phyloP scores from a whole-genome alignment of 1,140 invertebrate species.

The Drosophila truncata region DNA sequence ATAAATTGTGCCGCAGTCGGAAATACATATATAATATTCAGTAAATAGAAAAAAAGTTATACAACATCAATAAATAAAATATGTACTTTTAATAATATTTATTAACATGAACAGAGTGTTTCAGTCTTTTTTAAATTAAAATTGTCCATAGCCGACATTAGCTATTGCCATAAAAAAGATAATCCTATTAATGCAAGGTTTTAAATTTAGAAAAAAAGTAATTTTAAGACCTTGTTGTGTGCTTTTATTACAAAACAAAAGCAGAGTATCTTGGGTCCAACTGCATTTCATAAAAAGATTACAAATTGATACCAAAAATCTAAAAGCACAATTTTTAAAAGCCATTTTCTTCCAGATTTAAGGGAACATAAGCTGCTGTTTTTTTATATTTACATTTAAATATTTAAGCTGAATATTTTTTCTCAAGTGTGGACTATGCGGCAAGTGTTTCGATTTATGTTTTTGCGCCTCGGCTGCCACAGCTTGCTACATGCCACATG shows the following conservation, averaged over 20 bases:
- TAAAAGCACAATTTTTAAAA: not conserved
- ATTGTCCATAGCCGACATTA: too few species aligned
- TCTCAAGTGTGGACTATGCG: constrained; percentile 33
- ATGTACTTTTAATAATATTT: not conserved
- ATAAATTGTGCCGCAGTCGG: not conserved
- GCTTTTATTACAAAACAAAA: not conserved
- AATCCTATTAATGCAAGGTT: not conserved
- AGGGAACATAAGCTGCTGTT: not conserved
- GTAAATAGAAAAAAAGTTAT: not conserved
- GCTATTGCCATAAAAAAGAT: not conserved
- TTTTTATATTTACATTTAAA: not conserved
- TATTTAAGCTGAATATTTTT: not conserved
- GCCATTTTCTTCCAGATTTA: not conserved
- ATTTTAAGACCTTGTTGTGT: not conserved
- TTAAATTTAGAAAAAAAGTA: too few species aligned
- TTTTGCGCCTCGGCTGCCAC: constrained; percentile 72
- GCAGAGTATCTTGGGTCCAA: not conserved
- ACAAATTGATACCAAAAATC: not conserved
- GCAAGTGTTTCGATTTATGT: constrained; percentile 84
- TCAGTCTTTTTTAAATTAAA: not conserved
- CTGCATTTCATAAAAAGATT: not conserved
- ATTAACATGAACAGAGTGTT: not conserved
- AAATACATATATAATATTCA: not conserved
- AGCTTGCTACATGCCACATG: constrained; percentile 49
- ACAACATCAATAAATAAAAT: not conserved